phyloP scores from a whole-genome alignment of 1,140 invertebrate species.

The Triops longicaudatus region DNA sequence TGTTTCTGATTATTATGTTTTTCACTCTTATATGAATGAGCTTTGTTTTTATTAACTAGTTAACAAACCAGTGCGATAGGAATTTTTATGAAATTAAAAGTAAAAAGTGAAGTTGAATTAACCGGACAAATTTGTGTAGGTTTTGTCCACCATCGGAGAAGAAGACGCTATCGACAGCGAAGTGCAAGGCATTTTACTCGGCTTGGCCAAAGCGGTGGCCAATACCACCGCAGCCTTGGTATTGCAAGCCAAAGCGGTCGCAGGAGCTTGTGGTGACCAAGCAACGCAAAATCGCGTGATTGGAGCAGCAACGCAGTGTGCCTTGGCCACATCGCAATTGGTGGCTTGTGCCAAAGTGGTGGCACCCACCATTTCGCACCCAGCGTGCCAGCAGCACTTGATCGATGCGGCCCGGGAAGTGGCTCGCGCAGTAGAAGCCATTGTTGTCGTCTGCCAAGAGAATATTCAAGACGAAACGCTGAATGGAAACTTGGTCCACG shows the following conservation, averaged over 20 bases:
- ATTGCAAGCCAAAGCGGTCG: slow-evolving; percentile 86
- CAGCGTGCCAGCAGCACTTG: slow-evolving; percentile 88
- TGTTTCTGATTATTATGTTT: no score
- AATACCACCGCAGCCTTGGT: slow-evolving; percentile 93
- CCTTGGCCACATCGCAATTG: slow-evolving; percentile 91
- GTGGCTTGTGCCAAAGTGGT: slow-evolving; percentile 96
- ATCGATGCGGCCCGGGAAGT: slow-evolving; percentile 88
- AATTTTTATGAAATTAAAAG: no score
- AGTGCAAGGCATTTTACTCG: slow-evolving; percentile 73
- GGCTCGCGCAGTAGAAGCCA: slow-evolving; percentile 77
- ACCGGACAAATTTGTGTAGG: not conserved
- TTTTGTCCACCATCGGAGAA: slow-evolving; percentile 85
- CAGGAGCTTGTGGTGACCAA: slow-evolving; percentile 65
- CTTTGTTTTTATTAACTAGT: no score
- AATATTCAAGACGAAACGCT: slow-evolving; percentile 54
- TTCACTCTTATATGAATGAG: no score
- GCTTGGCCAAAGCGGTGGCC: slow-evolving; percentile 88
- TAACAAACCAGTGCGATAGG: no score
- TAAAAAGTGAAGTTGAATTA: no score
- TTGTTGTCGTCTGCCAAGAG: slow-evolving; percentile 77
- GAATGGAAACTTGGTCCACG: slow-evolving; percentile 65
- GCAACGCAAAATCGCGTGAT: slow-evolving; percentile 72
- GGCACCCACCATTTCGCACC: slow-evolving; percentile 72
- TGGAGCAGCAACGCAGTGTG: slow-evolving; percentile 89
- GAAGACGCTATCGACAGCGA: slow-evolving; percentile 66